These are phyloP conservation scores for Oreohelix idahoensis DNA, from an alignment of 1,140 invertebrate species.

Conservation along the genomic window DNA sequence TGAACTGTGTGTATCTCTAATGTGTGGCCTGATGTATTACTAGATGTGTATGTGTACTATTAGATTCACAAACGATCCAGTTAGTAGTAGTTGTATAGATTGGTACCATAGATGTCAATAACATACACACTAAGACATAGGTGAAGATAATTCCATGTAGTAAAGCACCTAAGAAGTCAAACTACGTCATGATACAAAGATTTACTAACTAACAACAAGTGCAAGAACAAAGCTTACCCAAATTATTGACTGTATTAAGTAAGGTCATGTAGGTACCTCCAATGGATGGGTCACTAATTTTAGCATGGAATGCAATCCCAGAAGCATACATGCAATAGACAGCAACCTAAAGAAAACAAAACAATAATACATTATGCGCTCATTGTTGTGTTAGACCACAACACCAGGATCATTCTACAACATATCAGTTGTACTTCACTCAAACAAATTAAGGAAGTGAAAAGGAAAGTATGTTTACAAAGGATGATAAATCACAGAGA, in stretches of 20 bases:
- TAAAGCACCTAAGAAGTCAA: background rate
- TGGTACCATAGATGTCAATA: background rate
- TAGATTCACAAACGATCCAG: too few relatives aligned
- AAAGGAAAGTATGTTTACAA: too few relatives aligned
- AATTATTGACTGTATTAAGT: slow-evolving; percentile 95
- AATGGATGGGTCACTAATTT: slow-evolving; percentile 91
- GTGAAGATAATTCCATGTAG: background rate
- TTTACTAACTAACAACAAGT: background rate
- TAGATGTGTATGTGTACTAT: too few relatives aligned
- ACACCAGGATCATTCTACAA: too few relatives aligned
- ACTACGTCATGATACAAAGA: background rate
- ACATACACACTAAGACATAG: background rate
- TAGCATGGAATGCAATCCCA: slow-evolving; percentile 85
- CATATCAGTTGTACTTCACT: too few relatives aligned
- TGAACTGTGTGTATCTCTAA: too few relatives aligned
- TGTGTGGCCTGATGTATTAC: too few relatives aligned
- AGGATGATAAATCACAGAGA: too few relatives aligned
- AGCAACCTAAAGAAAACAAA: slow-evolving; percentile 59
- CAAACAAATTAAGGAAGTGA: too few relatives aligned
- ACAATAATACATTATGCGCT: too few relatives aligned
- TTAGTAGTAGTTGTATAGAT: background rate
- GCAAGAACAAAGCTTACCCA: slow-evolving; percentile 76
- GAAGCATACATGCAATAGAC: slow-evolving; percentile 82
- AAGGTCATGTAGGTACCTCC: slow-evolving; percentile 99
- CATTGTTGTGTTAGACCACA: too few relatives aligned